A percentile compares a stretch with the other conserved stretches of the same genome.
Evolutionary conservation across 2,113 vertebrate species (phyloP).

Genomic region (Thymallus thymallus): DNA sequence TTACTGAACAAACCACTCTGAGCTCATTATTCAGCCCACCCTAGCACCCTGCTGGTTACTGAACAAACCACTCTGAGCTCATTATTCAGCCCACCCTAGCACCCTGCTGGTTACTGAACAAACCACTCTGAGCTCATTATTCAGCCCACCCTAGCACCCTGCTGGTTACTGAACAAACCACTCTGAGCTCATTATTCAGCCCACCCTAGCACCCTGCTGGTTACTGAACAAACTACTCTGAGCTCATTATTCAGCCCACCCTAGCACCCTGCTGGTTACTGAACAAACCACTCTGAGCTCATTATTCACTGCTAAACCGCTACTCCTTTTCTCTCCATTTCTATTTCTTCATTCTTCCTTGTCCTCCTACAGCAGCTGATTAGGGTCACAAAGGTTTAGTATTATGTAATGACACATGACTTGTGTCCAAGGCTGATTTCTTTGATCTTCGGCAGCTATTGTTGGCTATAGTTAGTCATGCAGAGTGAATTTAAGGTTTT

Average conservation of each 20-base stretch:
- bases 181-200: constrained; percentile 36
- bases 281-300: no score
- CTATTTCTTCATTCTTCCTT: constrained; percentile 7
- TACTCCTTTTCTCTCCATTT: not conserved
- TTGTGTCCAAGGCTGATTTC: no score
- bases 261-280: constrained; percentile 36
- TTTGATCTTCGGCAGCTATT: not conserved
- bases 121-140: constrained; percentile 33
- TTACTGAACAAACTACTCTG: no score
- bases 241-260: constrained; percentile 37
- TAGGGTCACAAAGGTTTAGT: not conserved
- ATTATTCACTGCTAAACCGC: no score
- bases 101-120: no score
- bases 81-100: constrained; percentile 33
- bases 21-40: constrained; percentile 37
- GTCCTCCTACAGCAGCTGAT: not conserved
- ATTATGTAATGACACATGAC: constrained; percentile 22
- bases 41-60: no score
- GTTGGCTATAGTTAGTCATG: not conserved
- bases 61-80: no score
- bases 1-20: no score
- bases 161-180: no score
- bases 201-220: constrained; percentile 21
- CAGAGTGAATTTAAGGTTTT: constrained; percentile 21
- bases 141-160: constrained; percentile 29